Evolutionary conservation across 2,113 vertebrate species (phyloP).

Genomic region (Trichechus manatus): DNA sequence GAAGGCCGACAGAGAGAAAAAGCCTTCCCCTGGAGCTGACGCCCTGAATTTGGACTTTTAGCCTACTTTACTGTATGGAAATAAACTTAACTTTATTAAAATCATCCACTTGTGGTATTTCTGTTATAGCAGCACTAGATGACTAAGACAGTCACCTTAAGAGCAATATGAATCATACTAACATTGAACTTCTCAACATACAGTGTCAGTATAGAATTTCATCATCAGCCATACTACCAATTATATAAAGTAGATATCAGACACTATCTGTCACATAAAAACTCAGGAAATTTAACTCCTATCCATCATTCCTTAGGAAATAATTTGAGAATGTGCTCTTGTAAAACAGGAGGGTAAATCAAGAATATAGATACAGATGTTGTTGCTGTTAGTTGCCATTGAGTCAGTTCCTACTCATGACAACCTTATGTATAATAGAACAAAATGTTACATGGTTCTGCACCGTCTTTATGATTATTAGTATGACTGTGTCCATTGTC

Average conservation of each 20-base stretch:
- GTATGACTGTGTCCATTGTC: not conserved
- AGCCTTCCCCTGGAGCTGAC: no score
- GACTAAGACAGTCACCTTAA: no score
- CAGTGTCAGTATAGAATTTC: not conserved
- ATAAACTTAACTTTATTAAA: no score
- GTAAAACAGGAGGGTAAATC: not conserved
- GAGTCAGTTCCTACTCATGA: not conserved
- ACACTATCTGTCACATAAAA: not conserved
- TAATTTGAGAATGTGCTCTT: not conserved
- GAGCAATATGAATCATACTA: not conserved
- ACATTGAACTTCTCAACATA: conserved; percentile 8
- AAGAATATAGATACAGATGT: not conserved
- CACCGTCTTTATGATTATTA: not conserved
- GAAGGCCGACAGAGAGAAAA: no score
- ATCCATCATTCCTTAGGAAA: not conserved
- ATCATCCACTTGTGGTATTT: no score
- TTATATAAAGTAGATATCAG: not conserved
- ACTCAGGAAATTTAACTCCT: not conserved
- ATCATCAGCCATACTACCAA: not conserved
- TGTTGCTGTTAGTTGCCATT: not conserved
- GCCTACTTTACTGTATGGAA: no score
- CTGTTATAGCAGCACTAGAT: no score
- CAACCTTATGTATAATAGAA: not conserved
- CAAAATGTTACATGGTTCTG: not conserved
- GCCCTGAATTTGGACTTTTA: no score